Conservation (phyloP, 2,888 invertebrate genomes). For the Halictus ligatus region DNA sequence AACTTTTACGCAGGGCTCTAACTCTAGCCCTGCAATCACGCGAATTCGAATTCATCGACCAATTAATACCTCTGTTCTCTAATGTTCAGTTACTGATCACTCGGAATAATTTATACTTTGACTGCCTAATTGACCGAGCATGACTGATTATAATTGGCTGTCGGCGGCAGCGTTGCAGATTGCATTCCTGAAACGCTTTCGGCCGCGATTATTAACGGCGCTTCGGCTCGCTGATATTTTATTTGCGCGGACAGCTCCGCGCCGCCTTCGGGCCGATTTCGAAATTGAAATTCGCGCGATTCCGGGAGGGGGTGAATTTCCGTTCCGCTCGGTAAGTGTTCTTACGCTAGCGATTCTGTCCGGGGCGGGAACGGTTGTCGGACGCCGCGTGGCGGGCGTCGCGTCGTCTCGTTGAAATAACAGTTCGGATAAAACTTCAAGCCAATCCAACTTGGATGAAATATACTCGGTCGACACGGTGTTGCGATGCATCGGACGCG, state of each 20-base stretch:
- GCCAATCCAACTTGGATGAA: conserved; percentile 61
- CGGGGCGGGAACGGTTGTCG: neutral
- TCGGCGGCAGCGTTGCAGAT: conserved; percentile 58
- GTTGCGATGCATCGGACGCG: conserved; percentile 40
- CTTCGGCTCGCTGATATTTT: conserved; percentile 13
- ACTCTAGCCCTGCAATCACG: neutral
- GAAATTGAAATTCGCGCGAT: neutral
- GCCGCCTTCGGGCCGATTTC: neutral
- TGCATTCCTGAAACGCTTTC: conserved; percentile 47
- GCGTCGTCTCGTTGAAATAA: conserved; percentile 36
- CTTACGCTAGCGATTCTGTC: neutral
- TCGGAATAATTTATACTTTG: conserved; percentile 47
- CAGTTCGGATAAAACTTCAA: conserved; percentile 52
- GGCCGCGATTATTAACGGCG: conserved; percentile 35
- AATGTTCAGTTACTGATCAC: conserved; percentile 38
- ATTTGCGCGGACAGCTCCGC: neutral
- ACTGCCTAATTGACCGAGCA: conserved; percentile 68
- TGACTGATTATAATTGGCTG: conserved; percentile 72
- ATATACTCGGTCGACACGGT: conserved; percentile 22
- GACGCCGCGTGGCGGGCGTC: neutral
- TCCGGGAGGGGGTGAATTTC: neutral
- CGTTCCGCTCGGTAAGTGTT: neutral
- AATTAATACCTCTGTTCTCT: conserved; percentile 26
- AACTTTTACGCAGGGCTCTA: neutral
- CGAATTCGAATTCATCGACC: neutral